Percentiles rank a stretch among this genome's conserved stretches.
Evolutionary conservation across 1,140 invertebrate species (phyloP).

Genomic region (Anastatus disparis): DNA sequence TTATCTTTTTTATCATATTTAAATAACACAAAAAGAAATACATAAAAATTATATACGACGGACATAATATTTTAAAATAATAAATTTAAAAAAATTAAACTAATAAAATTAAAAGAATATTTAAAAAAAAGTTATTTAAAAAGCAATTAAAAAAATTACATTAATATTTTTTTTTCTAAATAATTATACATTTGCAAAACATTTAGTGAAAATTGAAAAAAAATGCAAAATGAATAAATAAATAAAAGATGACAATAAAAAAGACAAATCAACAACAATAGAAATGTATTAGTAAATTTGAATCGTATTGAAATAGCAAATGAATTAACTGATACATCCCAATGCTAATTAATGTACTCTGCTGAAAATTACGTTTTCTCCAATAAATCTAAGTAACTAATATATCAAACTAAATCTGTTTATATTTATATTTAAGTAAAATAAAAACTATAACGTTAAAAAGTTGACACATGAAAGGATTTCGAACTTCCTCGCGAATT

Average conservation of each 20-base stretch:
- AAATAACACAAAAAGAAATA: no score
- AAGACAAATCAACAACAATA: conserved; percentile 12
- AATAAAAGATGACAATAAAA: not conserved
- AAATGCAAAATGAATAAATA: not conserved
- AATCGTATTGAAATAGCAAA: not conserved
- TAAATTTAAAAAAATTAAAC: no score
- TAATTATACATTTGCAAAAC: no score
- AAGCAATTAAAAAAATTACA: no score
- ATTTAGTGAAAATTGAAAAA: no score
- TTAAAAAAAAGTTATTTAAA: no score
- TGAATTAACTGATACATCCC: conserved; percentile 18
- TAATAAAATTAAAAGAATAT: no score
- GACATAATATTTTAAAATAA: no score
- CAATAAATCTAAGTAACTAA: not conserved
- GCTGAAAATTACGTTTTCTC: conserved; percentile 16
- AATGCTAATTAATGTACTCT: not conserved
- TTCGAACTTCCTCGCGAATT: not conserved
- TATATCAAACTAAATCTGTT: not conserved
- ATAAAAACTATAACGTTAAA: not conserved
- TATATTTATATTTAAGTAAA: no score
- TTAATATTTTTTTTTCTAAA: no score
- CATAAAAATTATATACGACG: no score
- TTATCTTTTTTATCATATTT: no score
- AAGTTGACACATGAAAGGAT: not conserved
- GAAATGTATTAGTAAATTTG: not conserved